Evolutionary conservation across 2,113 vertebrate species (phyloP).

Genomic region (Barbus barbus): DNA sequence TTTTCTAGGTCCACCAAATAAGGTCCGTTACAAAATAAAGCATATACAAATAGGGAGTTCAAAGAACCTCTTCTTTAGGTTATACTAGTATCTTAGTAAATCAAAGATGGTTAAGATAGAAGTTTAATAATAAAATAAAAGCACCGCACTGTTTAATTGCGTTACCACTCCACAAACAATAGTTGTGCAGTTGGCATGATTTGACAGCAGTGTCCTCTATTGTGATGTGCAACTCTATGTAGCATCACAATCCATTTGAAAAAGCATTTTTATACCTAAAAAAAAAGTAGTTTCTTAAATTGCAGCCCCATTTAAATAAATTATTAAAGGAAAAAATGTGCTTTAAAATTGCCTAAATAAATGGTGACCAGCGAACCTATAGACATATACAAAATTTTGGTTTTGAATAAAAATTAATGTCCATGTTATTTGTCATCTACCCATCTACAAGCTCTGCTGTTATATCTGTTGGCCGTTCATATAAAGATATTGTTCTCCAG

Average conservation of each 20-base stretch:
- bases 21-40: not conserved
- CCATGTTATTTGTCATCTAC: not conserved
- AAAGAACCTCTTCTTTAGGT: not conserved
- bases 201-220: not conserved
- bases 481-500: not conserved
- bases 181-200: too few species aligned
- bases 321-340: too few species aligned
- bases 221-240: not conserved
- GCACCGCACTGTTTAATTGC: not conserved
- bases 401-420: too few species aligned
- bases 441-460: not conserved
- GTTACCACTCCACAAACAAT: not conserved
- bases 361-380: too few species aligned
- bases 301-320: not conserved
- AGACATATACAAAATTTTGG: too few species aligned
- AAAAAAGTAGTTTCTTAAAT: not conserved
- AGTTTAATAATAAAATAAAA: not conserved
- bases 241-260: not conserved
- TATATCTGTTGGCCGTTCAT: not conserved
- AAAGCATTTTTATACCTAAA: not conserved
- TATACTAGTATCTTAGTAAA: not conserved
- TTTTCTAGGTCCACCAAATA: not conserved
- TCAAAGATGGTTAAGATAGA: not conserved
- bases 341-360: too few species aligned
- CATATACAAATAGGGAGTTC: not conserved